Evolutionary conservation across 92 coral and sea anemone species (phyloP).

Genomic region (Bergia sp.): DNA sequence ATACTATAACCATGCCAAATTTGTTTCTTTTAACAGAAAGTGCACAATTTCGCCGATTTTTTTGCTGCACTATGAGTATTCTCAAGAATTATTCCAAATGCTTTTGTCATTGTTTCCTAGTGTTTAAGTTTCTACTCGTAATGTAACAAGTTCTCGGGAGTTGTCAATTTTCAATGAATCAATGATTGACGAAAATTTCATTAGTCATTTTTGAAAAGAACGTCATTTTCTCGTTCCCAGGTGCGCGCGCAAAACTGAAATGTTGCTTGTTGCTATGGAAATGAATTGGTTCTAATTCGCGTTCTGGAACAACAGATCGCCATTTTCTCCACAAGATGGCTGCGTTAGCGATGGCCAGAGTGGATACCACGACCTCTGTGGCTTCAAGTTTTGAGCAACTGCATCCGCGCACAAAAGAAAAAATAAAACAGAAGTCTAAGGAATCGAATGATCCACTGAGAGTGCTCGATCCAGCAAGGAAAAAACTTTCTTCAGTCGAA

Average conservation of each 20-base stretch:
- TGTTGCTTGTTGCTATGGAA: slow-evolving; percentile 63
- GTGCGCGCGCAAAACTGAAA: slow-evolving; percentile 12
- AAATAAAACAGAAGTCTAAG: slow-evolving; percentile 69
- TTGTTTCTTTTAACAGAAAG: no score
- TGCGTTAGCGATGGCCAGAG: slow-evolving; percentile 65
- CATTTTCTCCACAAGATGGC: slow-evolving; percentile 67
- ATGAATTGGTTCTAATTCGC: slow-evolving; percentile 54
- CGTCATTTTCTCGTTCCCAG: background rate
- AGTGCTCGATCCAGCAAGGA: slow-evolving; percentile 94
- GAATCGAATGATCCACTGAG: slow-evolving; percentile 85
- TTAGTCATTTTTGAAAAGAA: no score
- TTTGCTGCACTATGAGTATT: no score
- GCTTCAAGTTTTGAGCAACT: slow-evolving; percentile 90
- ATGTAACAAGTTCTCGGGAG: no score
- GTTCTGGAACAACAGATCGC: slow-evolving; percentile 50
- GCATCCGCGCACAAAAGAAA: slow-evolving; percentile 73
- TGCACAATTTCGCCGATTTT: no score
- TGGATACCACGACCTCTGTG: slow-evolving; percentile 90
- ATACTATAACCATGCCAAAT: no score
- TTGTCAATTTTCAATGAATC: no score
- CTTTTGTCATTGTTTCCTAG: no score
- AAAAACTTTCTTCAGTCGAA: slow-evolving; percentile 96
- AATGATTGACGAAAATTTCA: no score
- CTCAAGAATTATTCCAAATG: no score
- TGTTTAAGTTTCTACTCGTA: no score